These are phyloP conservation scores for Gadopsis marmoratus DNA, from an alignment of 2,797 vertebrate genomes.

Conservation along the genomic window DNA sequence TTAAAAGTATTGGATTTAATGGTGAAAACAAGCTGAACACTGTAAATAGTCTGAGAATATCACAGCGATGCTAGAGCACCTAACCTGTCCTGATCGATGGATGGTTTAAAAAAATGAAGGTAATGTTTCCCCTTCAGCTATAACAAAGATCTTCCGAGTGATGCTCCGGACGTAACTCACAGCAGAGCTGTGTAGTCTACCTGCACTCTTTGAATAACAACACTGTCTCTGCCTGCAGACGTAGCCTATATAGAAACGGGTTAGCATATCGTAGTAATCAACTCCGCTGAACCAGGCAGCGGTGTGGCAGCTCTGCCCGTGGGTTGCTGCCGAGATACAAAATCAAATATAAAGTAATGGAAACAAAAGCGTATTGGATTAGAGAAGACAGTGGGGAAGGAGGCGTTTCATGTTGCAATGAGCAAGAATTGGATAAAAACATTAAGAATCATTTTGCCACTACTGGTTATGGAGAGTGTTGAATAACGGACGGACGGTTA, in stretches of 20 bases:
- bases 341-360: slow-evolving; percentile 81
- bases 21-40: background rate
- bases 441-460: slow-evolving; percentile 63
- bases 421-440: slow-evolving; percentile 70
- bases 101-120: too few relatives aligned
- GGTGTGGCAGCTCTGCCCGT: slow-evolving; percentile 59
- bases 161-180: slow-evolving; percentile 12
- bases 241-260: slow-evolving; percentile 44
- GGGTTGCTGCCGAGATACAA: slow-evolving; percentile 74
- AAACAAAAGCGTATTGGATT: slow-evolving; percentile 79
- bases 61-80: background rate
- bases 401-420: slow-evolving; percentile 67
- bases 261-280: slow-evolving; percentile 74
- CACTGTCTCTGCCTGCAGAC: slow-evolving; percentile 41
- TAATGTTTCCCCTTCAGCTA: too few relatives aligned
- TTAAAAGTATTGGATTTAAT: background rate
- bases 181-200: slow-evolving; percentile 24
- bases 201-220: slow-evolving; percentile 52
- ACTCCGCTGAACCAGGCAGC: slow-evolving; percentile 56
- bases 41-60: background rate
- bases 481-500: slow-evolving; percentile 20
- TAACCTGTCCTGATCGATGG: background rate
- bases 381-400: slow-evolving; percentile 63
- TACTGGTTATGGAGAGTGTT: slow-evolving; percentile 41
- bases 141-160: too few relatives aligned